phyloP scores from a whole-genome alignment of 2,113 vertebrate species.

The Albula goreensis region DNA sequence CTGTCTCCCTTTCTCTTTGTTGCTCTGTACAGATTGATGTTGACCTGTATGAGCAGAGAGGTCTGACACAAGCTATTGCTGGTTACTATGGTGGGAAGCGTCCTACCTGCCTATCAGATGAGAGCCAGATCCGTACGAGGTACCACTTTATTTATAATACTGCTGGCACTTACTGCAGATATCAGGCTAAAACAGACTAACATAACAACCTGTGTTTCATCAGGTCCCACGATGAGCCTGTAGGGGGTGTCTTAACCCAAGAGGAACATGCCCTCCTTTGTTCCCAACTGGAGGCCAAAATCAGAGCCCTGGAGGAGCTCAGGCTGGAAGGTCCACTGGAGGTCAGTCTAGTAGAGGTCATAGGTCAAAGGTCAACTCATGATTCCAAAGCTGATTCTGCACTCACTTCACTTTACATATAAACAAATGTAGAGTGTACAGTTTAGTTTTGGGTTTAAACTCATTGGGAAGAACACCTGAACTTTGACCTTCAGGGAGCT shows the following conservation, averaged over 20 bases:
- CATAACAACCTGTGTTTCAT: background rate
- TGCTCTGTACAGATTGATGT: constrained; percentile 55
- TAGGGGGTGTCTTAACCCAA: constrained; percentile 24
- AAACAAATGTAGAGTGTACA: background rate
- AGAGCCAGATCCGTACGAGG: constrained; percentile 29
- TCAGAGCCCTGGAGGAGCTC: constrained; percentile 34
- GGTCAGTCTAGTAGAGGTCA: constrained; percentile 23
- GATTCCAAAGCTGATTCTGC: background rate
- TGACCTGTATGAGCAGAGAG: constrained; percentile 62
- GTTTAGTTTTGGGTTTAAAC: background rate
- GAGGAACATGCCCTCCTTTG: constrained; percentile 43
- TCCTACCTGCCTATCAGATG: constrained; percentile 33
- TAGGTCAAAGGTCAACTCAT: background rate
- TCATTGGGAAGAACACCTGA: background rate
- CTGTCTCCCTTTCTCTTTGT: background rate
- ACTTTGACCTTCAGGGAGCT: background rate
- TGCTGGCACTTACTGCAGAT: background rate
- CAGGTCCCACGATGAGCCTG: constrained; percentile 4
- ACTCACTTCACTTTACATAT: background rate
- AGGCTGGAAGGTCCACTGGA: constrained; percentile 31
- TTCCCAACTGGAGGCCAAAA: constrained; percentile 45
- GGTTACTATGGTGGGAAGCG: constrained; percentile 48
- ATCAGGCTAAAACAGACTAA: background rate
- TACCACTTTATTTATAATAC: constrained; percentile 20
- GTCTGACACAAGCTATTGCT: constrained; percentile 64